These are phyloP conservation scores for Machimus atricapillus DNA, from an alignment of 2,888 invertebrate genomes.

Conservation along the genomic window DNA sequence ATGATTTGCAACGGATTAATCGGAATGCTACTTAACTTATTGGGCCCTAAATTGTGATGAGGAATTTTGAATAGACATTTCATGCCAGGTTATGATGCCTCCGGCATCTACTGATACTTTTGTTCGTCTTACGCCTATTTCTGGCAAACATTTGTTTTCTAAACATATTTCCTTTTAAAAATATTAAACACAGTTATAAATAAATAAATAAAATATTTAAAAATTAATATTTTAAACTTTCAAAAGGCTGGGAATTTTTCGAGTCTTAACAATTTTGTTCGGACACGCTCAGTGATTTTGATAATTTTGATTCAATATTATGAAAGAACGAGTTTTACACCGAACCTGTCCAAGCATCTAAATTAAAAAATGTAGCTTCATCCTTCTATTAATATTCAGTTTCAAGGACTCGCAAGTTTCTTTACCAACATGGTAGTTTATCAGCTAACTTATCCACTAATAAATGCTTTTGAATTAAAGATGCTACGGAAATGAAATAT, in stretches of 20 bases:
- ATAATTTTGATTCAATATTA: background rate
- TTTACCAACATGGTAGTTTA: constrained; percentile 19
- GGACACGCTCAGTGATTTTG: constrained; percentile 8
- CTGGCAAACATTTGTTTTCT: constrained; percentile 6
- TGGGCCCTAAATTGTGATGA: constrained; percentile 41
- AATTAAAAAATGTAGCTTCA: background rate
- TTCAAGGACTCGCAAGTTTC: constrained; percentile 8
- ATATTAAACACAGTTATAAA: constrained; percentile 28
- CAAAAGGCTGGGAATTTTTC: background rate
- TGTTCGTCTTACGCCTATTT: constrained; percentile 1
- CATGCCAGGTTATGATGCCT: background rate
- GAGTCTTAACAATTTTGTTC: constrained; percentile 8
- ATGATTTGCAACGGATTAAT: background rate
- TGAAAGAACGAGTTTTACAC: background rate
- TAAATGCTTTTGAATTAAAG: constrained; percentile 31
- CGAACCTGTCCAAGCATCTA: constrained; percentile 33
- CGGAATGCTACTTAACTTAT: background rate
- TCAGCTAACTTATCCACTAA: background rate
- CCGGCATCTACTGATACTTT: constrained; percentile 26
- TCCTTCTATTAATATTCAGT: background rate
- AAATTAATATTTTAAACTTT: constrained; percentile 14
- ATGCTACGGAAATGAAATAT: constrained; percentile 2
- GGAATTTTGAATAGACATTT: constrained; percentile 10
- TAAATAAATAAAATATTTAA: constrained; percentile 40
- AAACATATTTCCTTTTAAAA: background rate